A percentile compares a stretch with the other conserved stretches of the same genome.
Conservation (phyloP, 2,888 invertebrate genomes). For the Drosophila neotestacea region DNA sequence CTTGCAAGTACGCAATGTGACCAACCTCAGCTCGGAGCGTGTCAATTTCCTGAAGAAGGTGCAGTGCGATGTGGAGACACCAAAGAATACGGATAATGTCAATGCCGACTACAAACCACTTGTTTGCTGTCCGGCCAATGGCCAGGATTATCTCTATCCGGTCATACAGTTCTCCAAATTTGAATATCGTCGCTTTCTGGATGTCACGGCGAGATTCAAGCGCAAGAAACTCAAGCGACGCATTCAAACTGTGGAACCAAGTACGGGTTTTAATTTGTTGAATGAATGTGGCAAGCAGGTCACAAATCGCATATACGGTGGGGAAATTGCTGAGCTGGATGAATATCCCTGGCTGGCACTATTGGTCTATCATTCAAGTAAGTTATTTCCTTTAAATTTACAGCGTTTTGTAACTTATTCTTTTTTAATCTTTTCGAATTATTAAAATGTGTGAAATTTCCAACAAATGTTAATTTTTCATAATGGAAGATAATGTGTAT, state of each 20-base stretch:
- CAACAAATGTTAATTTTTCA: too few relatives aligned
- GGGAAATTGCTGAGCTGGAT: slow-evolving; percentile 87
- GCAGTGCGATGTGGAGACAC: slow-evolving; percentile 74
- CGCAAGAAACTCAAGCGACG: slow-evolving; percentile 83
- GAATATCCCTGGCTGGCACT: slow-evolving; percentile 89
- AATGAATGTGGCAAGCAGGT: slow-evolving; percentile 87
- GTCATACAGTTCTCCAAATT: slow-evolving; percentile 80
- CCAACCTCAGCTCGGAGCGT: slow-evolving; percentile 80
- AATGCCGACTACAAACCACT: slow-evolving; percentile 51
- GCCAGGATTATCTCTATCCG: slow-evolving; percentile 80
- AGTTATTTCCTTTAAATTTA: slow-evolving; percentile 26
- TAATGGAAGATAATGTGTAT: too few relatives aligned
- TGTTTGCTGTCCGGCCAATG: slow-evolving; percentile 83
- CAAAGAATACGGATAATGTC: not conserved
- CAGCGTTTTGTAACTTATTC: too few relatives aligned
- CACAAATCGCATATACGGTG: slow-evolving; percentile 88
- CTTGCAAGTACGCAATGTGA: slow-evolving; percentile 79
- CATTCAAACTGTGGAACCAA: slow-evolving; percentile 81
- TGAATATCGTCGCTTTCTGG: slow-evolving; percentile 72
- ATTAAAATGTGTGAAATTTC: too few relatives aligned
- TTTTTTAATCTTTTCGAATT: too few relatives aligned
- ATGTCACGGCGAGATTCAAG: slow-evolving; percentile 76
- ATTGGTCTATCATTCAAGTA: slow-evolving; percentile 87
- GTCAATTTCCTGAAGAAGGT: slow-evolving; percentile 83
- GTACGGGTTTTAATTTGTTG: slow-evolving; percentile 74